Evolutionary conservation across 2,888 invertebrate species (phyloP), one percentile per base, ranked within the genome.

Genomic region (Aphidoletes aphidimyza): DNA sequence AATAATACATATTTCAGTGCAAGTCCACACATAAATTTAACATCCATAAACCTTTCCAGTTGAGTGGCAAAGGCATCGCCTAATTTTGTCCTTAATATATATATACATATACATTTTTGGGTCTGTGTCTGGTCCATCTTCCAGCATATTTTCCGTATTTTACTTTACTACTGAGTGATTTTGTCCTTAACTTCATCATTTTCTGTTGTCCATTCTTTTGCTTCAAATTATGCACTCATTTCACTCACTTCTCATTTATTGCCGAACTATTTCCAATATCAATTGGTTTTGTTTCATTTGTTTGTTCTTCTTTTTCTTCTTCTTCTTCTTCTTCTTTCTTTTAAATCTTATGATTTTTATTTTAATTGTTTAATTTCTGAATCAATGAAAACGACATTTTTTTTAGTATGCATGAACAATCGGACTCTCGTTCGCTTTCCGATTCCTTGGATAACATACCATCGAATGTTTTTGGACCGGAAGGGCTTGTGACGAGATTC

Each of bases 401-500:
- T 85, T 85, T 84, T 85, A 90, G 90, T 90, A 89, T 90, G 88
- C 90, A 90, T 90, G 90, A 90, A 88, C 90, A 90, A 87, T 89
- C 90, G 89, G 90, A 90, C 87, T 89, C 90, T 86, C 89, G 90
- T 87, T 90, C 90, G 85, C 88, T 90, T 87, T 90, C 90, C 87
- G 90, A 90, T 91, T 93, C 94, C 88, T 92, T 93, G 92, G 94
- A 90, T 88, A 90, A 90, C 88, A 90, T 90, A 88, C 90, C 90
- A 87, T 90, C 90, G 86, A 90, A 90, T 88, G 90, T 90, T 90
- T 91, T 92, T 91, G 92, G 92, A 90, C 90, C 92, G 90, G 92
- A 92, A 91, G 90, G 90, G 87, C 89, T 90, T 87, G 92, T 92
- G 88, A 93, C 93, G 87, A 92, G 93, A 91, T 93, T 93, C 91